Evolutionary conservation across 2,888 invertebrate species (phyloP).

Genomic region (Hemaris fuciformis): DNA sequence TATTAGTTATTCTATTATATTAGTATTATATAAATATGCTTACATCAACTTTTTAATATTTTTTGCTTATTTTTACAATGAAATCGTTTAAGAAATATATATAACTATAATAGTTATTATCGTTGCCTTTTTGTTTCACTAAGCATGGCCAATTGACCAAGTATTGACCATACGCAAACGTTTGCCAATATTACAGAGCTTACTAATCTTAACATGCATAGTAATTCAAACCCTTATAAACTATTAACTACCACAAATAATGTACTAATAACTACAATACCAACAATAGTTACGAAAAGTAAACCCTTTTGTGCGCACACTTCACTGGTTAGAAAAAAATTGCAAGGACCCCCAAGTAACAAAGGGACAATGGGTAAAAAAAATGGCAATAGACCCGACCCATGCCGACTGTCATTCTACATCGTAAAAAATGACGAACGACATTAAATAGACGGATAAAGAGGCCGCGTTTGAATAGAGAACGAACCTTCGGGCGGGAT

Average conservation of each 20-base stretch:
- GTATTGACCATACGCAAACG: too few species aligned
- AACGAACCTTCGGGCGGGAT: conserved; percentile 16
- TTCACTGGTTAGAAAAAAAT: conserved; percentile 61
- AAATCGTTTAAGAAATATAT: too few species aligned
- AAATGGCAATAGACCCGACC: conserved; percentile 57
- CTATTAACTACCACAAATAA: background rate
- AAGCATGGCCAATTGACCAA: too few species aligned
- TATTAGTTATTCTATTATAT: too few species aligned
- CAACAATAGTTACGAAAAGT: background rate
- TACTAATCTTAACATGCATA: background rate
- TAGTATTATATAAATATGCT: too few species aligned
- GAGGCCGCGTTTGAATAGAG: conserved; percentile 14
- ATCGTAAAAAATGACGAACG: conserved; percentile 58
- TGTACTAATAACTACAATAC: background rate
- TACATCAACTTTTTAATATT: too few species aligned
- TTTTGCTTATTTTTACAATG: too few species aligned
- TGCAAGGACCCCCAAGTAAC: conserved; percentile 61
- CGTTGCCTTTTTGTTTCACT: too few species aligned
- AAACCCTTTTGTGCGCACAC: conserved; percentile 12
- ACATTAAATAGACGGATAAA: conserved; percentile 42
- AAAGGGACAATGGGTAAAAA: conserved; percentile 60
- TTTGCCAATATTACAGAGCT: background rate
- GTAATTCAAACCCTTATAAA: background rate
- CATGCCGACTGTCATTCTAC: conserved; percentile 56
- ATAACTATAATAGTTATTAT: too few species aligned